Conservation (phyloP, 2,113 vertebrate species). For the Lampris incognitus region DNA sequence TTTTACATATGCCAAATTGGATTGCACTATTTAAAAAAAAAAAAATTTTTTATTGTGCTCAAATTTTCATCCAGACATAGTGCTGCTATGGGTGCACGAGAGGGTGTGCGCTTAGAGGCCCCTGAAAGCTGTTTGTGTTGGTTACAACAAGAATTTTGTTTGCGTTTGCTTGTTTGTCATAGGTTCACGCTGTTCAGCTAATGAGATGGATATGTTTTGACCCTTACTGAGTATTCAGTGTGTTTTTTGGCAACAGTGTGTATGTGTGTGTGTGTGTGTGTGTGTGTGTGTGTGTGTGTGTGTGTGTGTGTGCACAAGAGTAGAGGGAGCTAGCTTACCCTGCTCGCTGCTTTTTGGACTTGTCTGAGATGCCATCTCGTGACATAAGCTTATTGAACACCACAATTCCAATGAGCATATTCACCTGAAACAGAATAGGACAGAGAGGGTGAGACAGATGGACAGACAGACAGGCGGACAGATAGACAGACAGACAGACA, state of each 20-base stretch:
- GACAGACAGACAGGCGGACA: too few species aligned
- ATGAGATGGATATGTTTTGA: constrained; percentile 31
- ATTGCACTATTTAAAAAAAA: constrained; percentile 1
- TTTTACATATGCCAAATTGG: constrained; percentile 52
- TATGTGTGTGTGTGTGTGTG: constrained; percentile 4
- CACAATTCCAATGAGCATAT: constrained; percentile 98
- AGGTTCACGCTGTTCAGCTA: constrained; percentile 24
- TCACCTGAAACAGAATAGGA: constrained; percentile 85
- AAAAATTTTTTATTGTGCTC: constrained; percentile 7
- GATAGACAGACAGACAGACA: too few species aligned
- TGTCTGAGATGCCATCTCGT: constrained; percentile 97
- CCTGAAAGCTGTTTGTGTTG: constrained; percentile 27
- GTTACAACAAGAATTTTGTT: constrained; percentile 32
- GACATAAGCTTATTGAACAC: constrained; percentile 99
- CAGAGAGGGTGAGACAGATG: neutral
- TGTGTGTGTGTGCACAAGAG: neutral
- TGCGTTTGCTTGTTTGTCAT: constrained; percentile 38
- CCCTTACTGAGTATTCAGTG: constrained; percentile 3
- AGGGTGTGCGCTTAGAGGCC: constrained; percentile 33
- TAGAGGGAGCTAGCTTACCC: constrained; percentile 86
- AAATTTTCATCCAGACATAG: neutral
- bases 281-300: constrained; percentile 1
- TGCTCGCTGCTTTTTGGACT: constrained; percentile 98
- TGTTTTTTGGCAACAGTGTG: constrained; percentile 4
- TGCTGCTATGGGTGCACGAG: constrained; percentile 40